Evolutionary conservation across 2,888 invertebrate species (phyloP).

Genomic region (Rhogogaster chlorosoma): DNA sequence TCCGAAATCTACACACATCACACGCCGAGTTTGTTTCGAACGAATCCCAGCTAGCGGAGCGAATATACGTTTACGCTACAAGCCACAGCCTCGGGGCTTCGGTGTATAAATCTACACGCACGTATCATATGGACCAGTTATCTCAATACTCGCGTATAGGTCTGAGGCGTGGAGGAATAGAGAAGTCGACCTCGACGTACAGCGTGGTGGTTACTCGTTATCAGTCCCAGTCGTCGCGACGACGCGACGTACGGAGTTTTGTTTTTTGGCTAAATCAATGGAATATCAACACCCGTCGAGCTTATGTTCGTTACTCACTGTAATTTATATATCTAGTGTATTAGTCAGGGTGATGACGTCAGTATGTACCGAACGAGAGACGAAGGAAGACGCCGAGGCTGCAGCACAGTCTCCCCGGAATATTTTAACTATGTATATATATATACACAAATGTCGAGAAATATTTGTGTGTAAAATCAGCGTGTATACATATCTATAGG

Average conservation of each 20-base stretch:
- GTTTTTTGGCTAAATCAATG: not conserved
- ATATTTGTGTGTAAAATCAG: not conserved
- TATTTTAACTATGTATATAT: not conserved
- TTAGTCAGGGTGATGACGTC: conserved; percentile 40
- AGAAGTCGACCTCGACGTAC: conserved; percentile 30
- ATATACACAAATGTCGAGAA: not conserved
- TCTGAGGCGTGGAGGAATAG: conserved; percentile 5
- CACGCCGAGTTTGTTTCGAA: not conserved
- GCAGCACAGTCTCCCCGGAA: conserved; percentile 4
- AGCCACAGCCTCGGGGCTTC: not conserved
- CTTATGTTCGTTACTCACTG: not conserved
- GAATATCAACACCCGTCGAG: not conserved
- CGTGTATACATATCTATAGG: not conserved
- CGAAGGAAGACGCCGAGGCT: not conserved
- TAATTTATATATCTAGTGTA: not conserved
- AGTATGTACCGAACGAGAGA: not conserved
- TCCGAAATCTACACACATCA: not conserved
- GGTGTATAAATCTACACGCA: not conserved
- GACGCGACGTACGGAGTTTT: not conserved
- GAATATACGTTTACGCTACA: not conserved
- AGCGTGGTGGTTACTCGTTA: not conserved
- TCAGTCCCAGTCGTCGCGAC: not conserved
- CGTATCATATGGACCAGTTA: conserved; percentile 31
- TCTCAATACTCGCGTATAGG: not conserved
- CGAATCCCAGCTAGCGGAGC: not conserved